Base-by-base conservation (phyloP, 2,888 invertebrate genomes). In the Sericinus montela region DNA sequence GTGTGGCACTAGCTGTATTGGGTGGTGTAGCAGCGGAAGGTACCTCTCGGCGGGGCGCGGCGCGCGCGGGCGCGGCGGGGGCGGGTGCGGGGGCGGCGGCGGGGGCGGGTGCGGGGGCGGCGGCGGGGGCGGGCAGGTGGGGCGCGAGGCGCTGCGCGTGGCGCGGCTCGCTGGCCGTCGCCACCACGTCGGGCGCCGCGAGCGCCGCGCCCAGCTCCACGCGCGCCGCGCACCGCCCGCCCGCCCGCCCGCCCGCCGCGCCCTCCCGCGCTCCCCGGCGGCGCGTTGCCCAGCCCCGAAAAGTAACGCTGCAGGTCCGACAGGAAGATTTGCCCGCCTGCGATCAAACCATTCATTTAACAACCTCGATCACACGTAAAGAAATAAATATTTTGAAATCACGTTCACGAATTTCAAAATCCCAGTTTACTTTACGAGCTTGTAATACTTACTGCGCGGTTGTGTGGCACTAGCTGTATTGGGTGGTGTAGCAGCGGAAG, bases 291-390 rank as follows among this genome's bases (percentile, higher is more conserved):
- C 57, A 93, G 90, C 38, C 92, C 93, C 44, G 95, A 94, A 65
- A 97, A 91, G 75, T 96, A 96, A 65, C 92, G 95, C 80, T 96
- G 96, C 72, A 97, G 88, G 80, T 97, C 97, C 50, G 94, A 93
- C 57, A 97, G 88, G 75, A 94, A 94, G 67, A 96, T 95, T 69
- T 90, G 91, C 38, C 84, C 89, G 60, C 83, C 85, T 81, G 69
- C 2, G 59, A 35, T 5, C 32, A 36, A 38, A 15, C 19, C 9
- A 34, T 38, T 3, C n/a, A 10, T 25, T 38, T 37, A 23, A 30
- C n/a, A n/a, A n/a, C n/a, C 16, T 34, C 19, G 5, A 19, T 19
- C 2, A 19, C 19, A 19, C 3, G 19, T 19, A 19, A 5, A 3
- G 5, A 3, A 19, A 3, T 19, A 19, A 19, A 19, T 19, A n/a